Evolutionary conservation across 2,888 invertebrate species (phyloP).

Genomic region (Hyposoter dolosus): DNA sequence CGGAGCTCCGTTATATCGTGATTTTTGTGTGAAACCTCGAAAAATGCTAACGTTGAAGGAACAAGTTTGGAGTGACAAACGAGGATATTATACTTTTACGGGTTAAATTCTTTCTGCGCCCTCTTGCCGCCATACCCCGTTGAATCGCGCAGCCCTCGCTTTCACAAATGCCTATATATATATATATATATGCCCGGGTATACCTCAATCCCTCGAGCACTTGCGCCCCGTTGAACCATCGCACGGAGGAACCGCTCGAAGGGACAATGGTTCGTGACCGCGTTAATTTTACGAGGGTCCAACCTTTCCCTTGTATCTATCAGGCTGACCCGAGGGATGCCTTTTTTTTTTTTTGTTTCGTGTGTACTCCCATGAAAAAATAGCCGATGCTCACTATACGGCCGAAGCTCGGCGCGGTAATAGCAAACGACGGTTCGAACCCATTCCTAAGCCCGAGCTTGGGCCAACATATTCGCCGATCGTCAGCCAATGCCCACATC

Average conservation of each 20-base stretch:
- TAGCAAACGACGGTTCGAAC: too few species aligned
- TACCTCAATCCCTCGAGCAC: not conserved
- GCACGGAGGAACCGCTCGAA: slow-evolving; percentile 47
- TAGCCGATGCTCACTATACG: too few species aligned
- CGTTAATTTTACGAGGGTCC: slow-evolving; percentile 76
- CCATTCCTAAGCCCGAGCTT: too few species aligned
- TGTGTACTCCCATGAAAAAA: too few species aligned
- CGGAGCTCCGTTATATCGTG: slow-evolving; percentile 38
- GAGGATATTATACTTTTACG: slow-evolving; percentile 62
- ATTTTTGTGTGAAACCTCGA: slow-evolving; percentile 24
- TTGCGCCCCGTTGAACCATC: slow-evolving; percentile 28
- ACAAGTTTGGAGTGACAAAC: slow-evolving; percentile 57
- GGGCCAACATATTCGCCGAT: too few species aligned
- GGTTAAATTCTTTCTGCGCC: slow-evolving; percentile 59
- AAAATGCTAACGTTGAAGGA: slow-evolving; percentile 30
- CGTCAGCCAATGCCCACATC: too few species aligned
- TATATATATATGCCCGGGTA: slow-evolving; percentile 9
- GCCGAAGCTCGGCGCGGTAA: too few species aligned
- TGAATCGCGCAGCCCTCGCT: slow-evolving; percentile 21
- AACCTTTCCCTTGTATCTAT: slow-evolving; percentile 72
- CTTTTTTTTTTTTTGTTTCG: slow-evolving; percentile 20
- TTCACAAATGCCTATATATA: slow-evolving; percentile 7
- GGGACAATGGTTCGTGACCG: slow-evolving; percentile 61
- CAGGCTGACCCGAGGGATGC: slow-evolving; percentile 60
- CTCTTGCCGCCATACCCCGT: not conserved